Conservation (phyloP, 2,888 invertebrate species). For the Actias luna region DNA sequence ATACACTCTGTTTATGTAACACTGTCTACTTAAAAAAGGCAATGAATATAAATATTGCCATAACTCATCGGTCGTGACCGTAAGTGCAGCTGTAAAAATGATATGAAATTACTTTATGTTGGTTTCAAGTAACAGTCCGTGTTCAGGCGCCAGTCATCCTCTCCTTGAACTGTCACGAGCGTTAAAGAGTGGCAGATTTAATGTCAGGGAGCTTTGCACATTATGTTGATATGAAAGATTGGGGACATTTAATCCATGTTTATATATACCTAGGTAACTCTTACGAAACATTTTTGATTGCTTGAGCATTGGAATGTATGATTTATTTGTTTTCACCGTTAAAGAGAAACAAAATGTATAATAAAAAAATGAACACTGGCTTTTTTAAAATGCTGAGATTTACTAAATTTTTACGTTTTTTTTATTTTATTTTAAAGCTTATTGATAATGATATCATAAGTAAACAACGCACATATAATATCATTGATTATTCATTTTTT, state of each 20-base stretch:
- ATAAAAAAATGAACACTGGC: too few species aligned
- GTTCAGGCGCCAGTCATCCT: constrained; percentile 20
- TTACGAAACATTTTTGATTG: not conserved
- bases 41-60: constrained; percentile 21
- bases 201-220: constrained; percentile 46
- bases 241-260: constrained; percentile 5
- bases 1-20: constrained; percentile 3
- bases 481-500: too few species aligned
- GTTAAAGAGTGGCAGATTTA: constrained; percentile 65
- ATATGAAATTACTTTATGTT: constrained; percentile 33
- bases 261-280: not conserved
- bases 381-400: too few species aligned
- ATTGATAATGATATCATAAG: too few species aligned
- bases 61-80: constrained; percentile 40
- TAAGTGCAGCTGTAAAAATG: constrained; percentile 71
- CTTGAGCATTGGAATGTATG: not conserved
- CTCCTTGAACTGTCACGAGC: constrained; percentile 27
- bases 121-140: constrained; percentile 5
- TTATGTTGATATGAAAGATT: constrained; percentile 20
- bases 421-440: too few species aligned
- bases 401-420: too few species aligned
- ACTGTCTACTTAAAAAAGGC: constrained; percentile 7
- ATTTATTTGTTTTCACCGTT: not conserved
- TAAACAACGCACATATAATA: too few species aligned
- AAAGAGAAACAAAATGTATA: too few species aligned